These are phyloP conservation scores for Centropyge bicolor DNA, from an alignment of 2,797 vertebrate genomes.

Conservation along the genomic window DNA sequence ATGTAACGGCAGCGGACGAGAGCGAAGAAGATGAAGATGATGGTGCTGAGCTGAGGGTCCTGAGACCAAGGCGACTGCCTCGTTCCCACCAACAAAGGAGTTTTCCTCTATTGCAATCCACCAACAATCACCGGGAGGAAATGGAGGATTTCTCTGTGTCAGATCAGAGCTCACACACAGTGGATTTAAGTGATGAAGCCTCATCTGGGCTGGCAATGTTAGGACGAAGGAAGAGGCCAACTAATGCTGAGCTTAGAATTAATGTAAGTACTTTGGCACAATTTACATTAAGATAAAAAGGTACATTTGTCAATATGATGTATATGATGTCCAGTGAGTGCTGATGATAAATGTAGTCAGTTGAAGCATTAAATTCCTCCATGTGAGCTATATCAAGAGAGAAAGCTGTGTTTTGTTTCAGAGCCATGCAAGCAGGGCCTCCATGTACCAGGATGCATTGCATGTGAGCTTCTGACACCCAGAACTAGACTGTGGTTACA, in stretches of 20 bases:
- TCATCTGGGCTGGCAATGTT: not conserved
- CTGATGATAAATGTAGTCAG: no score
- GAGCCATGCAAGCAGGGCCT: no score
- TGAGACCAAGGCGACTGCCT: conserved; percentile 31
- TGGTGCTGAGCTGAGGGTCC: conserved; percentile 23
- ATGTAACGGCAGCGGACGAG: not conserved
- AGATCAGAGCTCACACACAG: not conserved
- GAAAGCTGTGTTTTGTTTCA: no score
- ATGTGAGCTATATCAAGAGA: not conserved
- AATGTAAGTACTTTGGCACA: conserved; percentile 31
- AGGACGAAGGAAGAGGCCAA: not conserved
- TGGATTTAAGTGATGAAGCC: not conserved
- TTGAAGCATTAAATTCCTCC: not conserved
- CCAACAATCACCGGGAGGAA: not conserved
- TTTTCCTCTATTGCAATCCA: not conserved
- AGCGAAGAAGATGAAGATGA: conserved; percentile 40
- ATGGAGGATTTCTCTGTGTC: not conserved
- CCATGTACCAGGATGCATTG: no score
- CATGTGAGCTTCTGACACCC: no score
- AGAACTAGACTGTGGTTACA: no score
- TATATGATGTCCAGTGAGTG: no score
- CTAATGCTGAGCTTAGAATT: not conserved
- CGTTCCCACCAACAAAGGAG: not conserved
- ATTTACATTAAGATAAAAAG: conserved; percentile 2
- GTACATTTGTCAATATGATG: no score